Percentiles rank a stretch among this genome's conserved stretches.
Conservation (phyloP, 2,888 invertebrate genomes). For the Slavum lentiscoides region DNA sequence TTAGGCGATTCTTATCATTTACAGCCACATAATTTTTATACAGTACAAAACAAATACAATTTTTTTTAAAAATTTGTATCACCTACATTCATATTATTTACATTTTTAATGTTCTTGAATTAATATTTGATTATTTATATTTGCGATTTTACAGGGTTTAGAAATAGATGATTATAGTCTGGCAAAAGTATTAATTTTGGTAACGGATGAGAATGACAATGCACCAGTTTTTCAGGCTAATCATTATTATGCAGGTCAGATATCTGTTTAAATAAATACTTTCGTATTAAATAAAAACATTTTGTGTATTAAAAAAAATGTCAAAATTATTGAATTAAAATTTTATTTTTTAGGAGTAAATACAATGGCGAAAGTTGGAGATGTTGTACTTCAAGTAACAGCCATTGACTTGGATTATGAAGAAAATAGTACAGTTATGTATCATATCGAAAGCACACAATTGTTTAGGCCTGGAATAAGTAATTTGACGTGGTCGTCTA, state of each 20-base stretch:
- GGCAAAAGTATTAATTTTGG: slow-evolving; percentile 71
- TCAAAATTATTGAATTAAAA: neutral
- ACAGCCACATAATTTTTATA: neutral
- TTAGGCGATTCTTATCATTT: neutral
- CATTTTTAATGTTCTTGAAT: neutral
- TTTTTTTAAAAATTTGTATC: neutral
- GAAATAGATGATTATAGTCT: slow-evolving; percentile 69
- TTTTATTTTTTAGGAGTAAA: slow-evolving; percentile 66
- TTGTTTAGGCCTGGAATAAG: slow-evolving; percentile 71
- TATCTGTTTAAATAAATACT: slow-evolving; percentile 1
- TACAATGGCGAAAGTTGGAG: slow-evolving; percentile 76
- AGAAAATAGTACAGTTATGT: slow-evolving; percentile 79
- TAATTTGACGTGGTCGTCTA: slow-evolving; percentile 79
- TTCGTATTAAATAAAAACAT: neutral
- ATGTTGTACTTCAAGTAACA: slow-evolving; percentile 73
- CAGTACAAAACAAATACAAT: neutral
- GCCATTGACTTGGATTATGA: slow-evolving; percentile 84
- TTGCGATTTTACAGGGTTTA: slow-evolving; percentile 14
- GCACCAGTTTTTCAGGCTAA: slow-evolving; percentile 72
- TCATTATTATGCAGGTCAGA: slow-evolving; percentile 69
- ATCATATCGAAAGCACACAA: slow-evolving; percentile 80
- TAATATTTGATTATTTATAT: neutral
- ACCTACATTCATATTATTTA: neutral
- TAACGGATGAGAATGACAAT: slow-evolving; percentile 85
- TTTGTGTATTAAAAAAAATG: neutral